Percentiles rank a stretch among this genome's conserved stretches.
These are phyloP conservation scores for Lithobius niger DNA, from an alignment of 1,140 invertebrate species.

Conservation along the genomic window DNA sequence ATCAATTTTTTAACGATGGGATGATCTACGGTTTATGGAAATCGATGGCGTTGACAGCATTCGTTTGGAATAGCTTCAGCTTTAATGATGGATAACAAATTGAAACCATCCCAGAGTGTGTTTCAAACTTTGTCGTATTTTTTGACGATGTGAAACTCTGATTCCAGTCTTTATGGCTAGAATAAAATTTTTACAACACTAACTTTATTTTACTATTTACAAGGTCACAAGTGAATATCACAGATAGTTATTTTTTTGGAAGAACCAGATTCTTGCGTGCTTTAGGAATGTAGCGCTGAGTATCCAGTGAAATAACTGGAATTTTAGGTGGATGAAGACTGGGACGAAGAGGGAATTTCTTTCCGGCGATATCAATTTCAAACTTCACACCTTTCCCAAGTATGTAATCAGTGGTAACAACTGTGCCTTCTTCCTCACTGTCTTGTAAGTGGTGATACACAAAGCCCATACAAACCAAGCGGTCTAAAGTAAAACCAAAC, in stretches of 20 bases:
- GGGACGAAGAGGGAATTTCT: slow-evolving; percentile 28
- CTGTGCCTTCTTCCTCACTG: slow-evolving; percentile 26
- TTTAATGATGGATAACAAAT: no score
- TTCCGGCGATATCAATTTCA: slow-evolving; percentile 52
- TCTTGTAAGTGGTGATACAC: slow-evolving; percentile 38
- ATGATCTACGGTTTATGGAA: no score
- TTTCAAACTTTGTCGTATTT: no score
- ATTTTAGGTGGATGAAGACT: slow-evolving; percentile 10
- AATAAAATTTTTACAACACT: not conserved
- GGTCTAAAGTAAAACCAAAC: slow-evolving; percentile 48
- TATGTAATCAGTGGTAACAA: slow-evolving; percentile 49
- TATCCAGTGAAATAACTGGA: slow-evolving; percentile 2
- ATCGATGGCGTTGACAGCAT: no score
- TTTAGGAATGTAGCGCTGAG: slow-evolving; percentile 8
- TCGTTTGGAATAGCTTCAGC: no score
- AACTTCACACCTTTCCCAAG: slow-evolving; percentile 42
- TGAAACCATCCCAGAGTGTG: no score
- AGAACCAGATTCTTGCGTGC: not conserved
- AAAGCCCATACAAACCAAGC: slow-evolving; percentile 50
- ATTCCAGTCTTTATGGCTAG: no score
- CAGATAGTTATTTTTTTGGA: not conserved
- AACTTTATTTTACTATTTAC: not conserved
- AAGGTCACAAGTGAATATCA: no score
- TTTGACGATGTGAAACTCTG: no score
- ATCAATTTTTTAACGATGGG: no score